Evolutionary conservation across 2,113 vertebrate species (phyloP).

Genomic region (Phyllopteryx taeniolatus): DNA sequence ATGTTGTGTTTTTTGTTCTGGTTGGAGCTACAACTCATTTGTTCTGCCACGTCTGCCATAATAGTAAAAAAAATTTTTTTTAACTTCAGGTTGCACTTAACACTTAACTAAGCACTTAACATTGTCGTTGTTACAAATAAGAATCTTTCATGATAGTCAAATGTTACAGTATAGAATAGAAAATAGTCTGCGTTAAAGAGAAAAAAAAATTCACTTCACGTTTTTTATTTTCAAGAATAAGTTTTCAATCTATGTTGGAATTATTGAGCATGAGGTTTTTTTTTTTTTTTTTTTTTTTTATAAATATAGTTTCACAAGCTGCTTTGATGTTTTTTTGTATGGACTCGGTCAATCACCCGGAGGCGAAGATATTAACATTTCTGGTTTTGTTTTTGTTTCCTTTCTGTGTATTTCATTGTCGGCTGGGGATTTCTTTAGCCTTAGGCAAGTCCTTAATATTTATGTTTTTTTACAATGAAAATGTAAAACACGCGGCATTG

Average conservation of each 20-base stretch:
- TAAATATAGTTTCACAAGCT: neutral
- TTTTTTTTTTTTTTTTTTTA: no score
- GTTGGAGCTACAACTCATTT: no score
- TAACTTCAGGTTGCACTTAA: no score
- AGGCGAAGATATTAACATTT: neutral
- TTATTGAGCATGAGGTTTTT: neutral
- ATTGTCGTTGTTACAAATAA: no score
- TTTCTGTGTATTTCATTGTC: neutral
- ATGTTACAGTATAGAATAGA: neutral
- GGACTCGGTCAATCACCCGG: neutral
- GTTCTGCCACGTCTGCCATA: no score
- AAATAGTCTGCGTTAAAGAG: neutral
- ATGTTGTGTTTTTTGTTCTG: no score
- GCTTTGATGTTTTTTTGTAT: neutral
- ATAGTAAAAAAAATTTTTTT: no score
- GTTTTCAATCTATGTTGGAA: neutral
- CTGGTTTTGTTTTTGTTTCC: neutral
- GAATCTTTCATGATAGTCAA: no score
- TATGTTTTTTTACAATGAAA: conserved; percentile 67
- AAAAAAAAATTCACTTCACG: neutral
- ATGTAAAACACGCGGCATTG: conserved; percentile 52
- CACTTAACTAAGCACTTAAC: no score
- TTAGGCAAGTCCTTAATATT: conserved; percentile 56
- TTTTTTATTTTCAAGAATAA: neutral
- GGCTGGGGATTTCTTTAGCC: neutral